phyloP scores from a whole-genome alignment of 1,140 invertebrate species.

The Rhopalosiphum maidis region DNA sequence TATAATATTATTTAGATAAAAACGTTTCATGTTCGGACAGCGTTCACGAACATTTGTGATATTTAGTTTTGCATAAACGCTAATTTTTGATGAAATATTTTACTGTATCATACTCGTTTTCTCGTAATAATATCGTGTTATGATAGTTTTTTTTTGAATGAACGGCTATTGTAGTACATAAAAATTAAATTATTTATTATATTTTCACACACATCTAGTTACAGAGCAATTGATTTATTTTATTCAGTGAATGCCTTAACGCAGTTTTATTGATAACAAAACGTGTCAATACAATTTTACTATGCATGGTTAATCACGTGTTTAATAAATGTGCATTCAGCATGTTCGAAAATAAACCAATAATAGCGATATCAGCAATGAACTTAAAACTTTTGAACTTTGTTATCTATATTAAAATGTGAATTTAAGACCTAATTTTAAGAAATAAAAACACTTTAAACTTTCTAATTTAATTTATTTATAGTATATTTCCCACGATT shows the following conservation, averaged over 20 bases:
- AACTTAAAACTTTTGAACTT: conserved; percentile 18
- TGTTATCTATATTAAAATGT: neutral
- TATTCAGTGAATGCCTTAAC: neutral
- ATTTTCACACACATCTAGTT: neutral
- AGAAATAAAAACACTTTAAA: too few relatives aligned
- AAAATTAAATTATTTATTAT: neutral
- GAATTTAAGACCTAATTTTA: neutral
- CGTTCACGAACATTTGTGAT: neutral
- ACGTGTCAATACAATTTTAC: neutral
- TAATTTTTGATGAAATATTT: neutral
- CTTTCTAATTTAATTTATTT: neutral
- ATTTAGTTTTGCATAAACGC: neutral
- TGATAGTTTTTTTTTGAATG: neutral
- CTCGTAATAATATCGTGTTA: neutral
- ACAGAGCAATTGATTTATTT: neutral
- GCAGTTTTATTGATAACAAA: neutral
- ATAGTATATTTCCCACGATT: neutral
- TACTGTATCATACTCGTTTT: neutral
- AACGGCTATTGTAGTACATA: neutral
- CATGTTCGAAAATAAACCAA: neutral
- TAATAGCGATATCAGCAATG: neutral
- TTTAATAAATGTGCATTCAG: neutral
- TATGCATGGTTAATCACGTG: neutral
- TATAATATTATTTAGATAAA: neutral
- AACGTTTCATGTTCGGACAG: neutral